Evolutionary conservation across 2,888 invertebrate genomes (phyloP).

Genomic region (Drosophila melanocephala): DNA sequence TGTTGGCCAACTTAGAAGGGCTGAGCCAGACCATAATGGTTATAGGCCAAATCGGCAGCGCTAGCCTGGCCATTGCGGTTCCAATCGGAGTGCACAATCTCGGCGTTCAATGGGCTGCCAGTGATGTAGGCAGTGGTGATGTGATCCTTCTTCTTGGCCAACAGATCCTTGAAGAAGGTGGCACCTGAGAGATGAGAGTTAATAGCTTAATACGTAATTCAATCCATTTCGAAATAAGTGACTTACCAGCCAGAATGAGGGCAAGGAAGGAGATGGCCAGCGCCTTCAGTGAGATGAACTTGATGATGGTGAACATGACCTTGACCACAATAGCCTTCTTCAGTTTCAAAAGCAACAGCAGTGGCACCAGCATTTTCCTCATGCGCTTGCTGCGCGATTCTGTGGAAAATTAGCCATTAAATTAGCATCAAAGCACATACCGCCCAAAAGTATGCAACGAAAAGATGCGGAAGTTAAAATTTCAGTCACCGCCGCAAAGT

Average conservation of each 20-base stretch:
- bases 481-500: constrained; percentile 27
- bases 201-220: no score
- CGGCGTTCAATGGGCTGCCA: constrained; percentile 85
- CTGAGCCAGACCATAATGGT: constrained; percentile 85
- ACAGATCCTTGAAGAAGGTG: constrained; percentile 85
- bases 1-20: constrained; percentile 74
- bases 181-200: constrained; percentile 72
- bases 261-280: constrained; percentile 88
- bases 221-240: not conserved
- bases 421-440: not conserved
- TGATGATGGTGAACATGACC: constrained; percentile 87
- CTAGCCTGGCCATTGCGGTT: constrained; percentile 85
- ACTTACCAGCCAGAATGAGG: constrained; percentile 87
- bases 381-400: constrained; percentile 88
- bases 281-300: constrained; percentile 89
- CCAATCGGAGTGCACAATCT: constrained; percentile 86
- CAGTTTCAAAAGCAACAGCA: constrained; percentile 88
- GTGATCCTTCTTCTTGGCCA: constrained; percentile 85
- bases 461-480: not conserved
- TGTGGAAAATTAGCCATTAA: constrained; percentile 63
- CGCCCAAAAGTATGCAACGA: constrained; percentile 50
- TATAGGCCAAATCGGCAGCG: constrained; percentile 85
- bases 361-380: constrained; percentile 88
- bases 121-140: constrained; percentile 86
- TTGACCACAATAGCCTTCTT: constrained; percentile 88